Evolutionary conservation across 2,888 invertebrate species (phyloP), one percentile per base, ranked within the genome.

Genomic region (Mythimna impura): DNA sequence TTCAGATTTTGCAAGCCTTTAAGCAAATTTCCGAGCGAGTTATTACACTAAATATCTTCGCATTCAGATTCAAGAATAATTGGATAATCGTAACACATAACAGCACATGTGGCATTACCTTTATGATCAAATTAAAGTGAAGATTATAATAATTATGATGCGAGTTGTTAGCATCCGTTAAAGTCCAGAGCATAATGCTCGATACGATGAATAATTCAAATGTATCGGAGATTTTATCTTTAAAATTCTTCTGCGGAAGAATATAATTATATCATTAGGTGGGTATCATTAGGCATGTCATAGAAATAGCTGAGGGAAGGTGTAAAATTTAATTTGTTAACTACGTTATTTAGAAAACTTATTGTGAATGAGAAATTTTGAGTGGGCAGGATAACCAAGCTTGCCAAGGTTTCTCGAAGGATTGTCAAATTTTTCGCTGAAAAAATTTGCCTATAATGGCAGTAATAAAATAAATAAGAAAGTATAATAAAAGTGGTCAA

Each of bases 171-270:
- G 64, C 36, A 40, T 72, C 81, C 79, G 77, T 81, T 79, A 66
- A 55, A 60, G 34, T 70, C 61, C 40, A 12, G 12, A 30, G 34
- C 47, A 14, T 73, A 73, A 73, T 77, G 20, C 63, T 58, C 22
- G 14, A 77, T 64, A 68, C 9, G 84, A 83, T 81, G 78, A 81
- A 84, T 84, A 57, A 84, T 78, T 84, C 84, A 82, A 66, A 77
- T 72, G 66, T 65, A 61, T 77, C 3, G n/a, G 30, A 77, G 79
- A 79, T 81, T 55, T 64, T 72, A 81, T 79, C 79, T 65, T 6
- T 65, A 72, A 81, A 77, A 65, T 63, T 57, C 43, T 67, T 69
- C 36, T 25, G 47, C 55, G 70, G 71, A 71, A 72, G 81, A 66
- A 55, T 60, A 66, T 71, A 43, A 79, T 79, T 71, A 71, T 52